Evolutionary conservation across 2,888 invertebrate genomes (phyloP), one percentile per base, ranked within the genome.

Genomic region (Phasia obesa): DNA sequence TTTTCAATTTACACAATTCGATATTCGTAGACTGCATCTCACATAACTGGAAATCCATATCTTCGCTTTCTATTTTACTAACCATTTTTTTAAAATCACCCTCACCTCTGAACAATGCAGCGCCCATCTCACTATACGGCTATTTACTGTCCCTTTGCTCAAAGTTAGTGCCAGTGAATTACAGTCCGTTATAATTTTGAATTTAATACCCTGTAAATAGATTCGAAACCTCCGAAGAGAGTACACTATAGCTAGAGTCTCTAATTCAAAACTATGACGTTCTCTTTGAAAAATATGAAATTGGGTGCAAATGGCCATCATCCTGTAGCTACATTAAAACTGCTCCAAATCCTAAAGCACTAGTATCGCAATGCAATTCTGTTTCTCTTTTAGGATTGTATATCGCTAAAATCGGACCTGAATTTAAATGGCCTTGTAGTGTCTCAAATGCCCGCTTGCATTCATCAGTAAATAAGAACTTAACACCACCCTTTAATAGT

Each of bases 271-370:
- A 42, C 42, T 42, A n/a, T 47, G 59, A 42, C 4, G 42, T 60
- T 5, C 27, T 13, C 4, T 57, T 47, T 19, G 71, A 73, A 21
- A 67, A 67, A 13, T 59, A 57, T 13, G 64, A 25, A 13, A 73
- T 17, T 21, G 79, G 60, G 21, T 65, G 73, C 2, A 64, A 75
- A 25, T 19, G 27, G 4, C 53, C 35, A 53, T 69, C 69, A 31
- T 69, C 55, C 19, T 69, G 76, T 17, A 35, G 74, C 35, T 80
- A 69, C n/a, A 80, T 13, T 5, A 80, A 44, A n/a, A 75, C 62
- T 3, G 70, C 38, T 0, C 71, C 76, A 31, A 74, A 81, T 0
- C 76, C 76, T 15, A 51, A 6, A 0, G 71, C 35, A 15, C 81
- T 75, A 17, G 81, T 71, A 21, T 76, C 71, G 38, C 71, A 71